Evolutionary conservation across 1,140 invertebrate species (phyloP).

Genomic region (Agraylea sexmaculata): DNA sequence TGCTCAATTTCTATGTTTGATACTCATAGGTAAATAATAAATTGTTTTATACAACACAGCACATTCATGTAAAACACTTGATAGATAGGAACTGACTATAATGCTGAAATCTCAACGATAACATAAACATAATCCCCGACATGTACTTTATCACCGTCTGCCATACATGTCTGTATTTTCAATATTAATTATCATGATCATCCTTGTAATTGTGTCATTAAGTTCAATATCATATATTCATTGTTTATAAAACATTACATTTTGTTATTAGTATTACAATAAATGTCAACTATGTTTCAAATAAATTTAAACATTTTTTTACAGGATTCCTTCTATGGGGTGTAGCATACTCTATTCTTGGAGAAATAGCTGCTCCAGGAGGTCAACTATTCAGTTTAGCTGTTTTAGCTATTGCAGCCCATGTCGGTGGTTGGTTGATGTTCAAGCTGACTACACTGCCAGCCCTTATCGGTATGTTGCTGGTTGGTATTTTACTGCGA

Average conservation of each 20-base stretch:
- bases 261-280: slow-evolving; percentile 1
- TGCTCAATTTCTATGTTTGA: slow-evolving; percentile 54
- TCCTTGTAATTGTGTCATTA: too few species aligned
- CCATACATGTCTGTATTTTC: too few species aligned
- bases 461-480: slow-evolving; percentile 75
- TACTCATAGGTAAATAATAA: slow-evolving; percentile 46
- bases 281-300: too few species aligned
- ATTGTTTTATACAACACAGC: background rate
- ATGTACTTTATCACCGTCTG: too few species aligned
- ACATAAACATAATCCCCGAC: too few species aligned
- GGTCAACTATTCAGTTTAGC: slow-evolving; percentile 72
- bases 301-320: slow-evolving; percentile 2
- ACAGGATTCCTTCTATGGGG: slow-evolving; percentile 62
- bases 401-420: slow-evolving; percentile 58
- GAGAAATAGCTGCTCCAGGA: slow-evolving; percentile 54
- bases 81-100: too few species aligned
- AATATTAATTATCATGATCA: too few species aligned
- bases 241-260: too few species aligned
- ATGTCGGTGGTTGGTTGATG: slow-evolving; percentile 70
- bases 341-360: slow-evolving; percentile 57
- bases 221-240: too few species aligned
- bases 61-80: background rate
- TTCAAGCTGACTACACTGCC: slow-evolving; percentile 63
- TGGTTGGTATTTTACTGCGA: slow-evolving; percentile 68
- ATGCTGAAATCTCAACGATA: too few species aligned